Evolutionary conservation across 1,140 invertebrate species (phyloP).

Genomic region (Odontomachus brunneus): DNA sequence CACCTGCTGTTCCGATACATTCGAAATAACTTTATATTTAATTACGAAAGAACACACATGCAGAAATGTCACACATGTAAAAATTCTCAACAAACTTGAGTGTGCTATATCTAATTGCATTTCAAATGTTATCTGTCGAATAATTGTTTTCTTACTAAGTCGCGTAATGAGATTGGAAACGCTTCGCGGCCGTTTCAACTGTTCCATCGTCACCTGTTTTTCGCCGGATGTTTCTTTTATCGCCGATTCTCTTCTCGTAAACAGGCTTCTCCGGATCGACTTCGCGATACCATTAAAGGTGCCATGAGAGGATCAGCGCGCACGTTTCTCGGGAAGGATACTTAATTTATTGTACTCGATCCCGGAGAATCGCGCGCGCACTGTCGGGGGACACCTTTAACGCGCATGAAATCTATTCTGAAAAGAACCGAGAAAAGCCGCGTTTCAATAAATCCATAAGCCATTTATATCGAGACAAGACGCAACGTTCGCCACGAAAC

Average conservation of each 20-base stretch:
- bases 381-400: not conserved
- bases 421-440: not conserved
- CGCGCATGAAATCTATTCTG: not conserved
- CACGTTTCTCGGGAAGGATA: slow-evolving; percentile 18
- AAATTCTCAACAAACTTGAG: not conserved
- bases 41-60: not conserved
- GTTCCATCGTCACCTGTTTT: slow-evolving; percentile 22
- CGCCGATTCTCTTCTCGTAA: slow-evolving; percentile 33
- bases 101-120: not conserved
- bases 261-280: slow-evolving; percentile 37
- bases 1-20: not conserved
- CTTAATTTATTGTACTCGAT: slow-evolving; percentile 21
- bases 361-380: not conserved
- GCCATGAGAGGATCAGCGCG: not conserved
- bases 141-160: slow-evolving; percentile 20
- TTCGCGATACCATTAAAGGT: slow-evolving; percentile 57
- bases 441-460: not conserved
- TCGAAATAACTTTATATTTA: slow-evolving; percentile 1
- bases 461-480: not conserved
- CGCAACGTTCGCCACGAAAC: not conserved
- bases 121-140: slow-evolving; percentile 1
- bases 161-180: not conserved
- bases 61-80: not conserved
- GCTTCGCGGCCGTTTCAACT: slow-evolving; percentile 2
- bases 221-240: slow-evolving; percentile 10